Evolutionary conservation across 2,113 vertebrate genomes (phyloP).

Genomic region (Dicentrarchus labrax): DNA sequence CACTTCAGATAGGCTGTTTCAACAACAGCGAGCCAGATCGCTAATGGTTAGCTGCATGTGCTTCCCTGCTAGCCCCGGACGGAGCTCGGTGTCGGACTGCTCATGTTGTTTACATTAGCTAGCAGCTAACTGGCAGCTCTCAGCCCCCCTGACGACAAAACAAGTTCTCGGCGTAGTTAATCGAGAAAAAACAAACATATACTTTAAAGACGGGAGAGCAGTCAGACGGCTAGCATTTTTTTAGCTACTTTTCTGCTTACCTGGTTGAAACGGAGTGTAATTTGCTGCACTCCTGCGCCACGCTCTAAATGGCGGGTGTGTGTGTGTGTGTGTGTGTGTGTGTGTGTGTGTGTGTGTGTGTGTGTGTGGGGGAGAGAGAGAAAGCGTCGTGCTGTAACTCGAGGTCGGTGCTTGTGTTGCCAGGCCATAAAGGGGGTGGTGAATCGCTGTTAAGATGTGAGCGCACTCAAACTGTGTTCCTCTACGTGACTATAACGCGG

Average conservation of each 20-base stretch:
- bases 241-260: slow-evolving; percentile 24
- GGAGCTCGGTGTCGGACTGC: slow-evolving; percentile 51
- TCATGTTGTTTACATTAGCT: slow-evolving; percentile 84
- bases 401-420: slow-evolving; percentile 73
- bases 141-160: slow-evolving; percentile 20
- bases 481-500: not conserved
- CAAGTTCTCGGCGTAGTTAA: slow-evolving; percentile 20
- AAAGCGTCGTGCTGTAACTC: slow-evolving; percentile 65
- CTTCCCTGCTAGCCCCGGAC: slow-evolving; percentile 48
- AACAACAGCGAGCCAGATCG: not conserved
- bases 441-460: slow-evolving; percentile 4
- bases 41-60: slow-evolving; percentile 71
- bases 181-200: not conserved
- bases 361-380: not conserved
- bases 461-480: not conserved
- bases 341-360: too few relatives aligned
- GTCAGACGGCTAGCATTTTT: accelerated
- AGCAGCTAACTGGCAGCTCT: slow-evolving; percentile 46
- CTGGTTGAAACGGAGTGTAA: slow-evolving; percentile 20
- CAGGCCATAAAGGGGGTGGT: slow-evolving; percentile 69
- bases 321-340: too few relatives aligned
- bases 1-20: not conserved
- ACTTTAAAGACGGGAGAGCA: accelerated
- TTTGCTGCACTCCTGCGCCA: slow-evolving; percentile 49
- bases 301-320: slow-evolving; percentile 79